Evolutionary conservation across 2,113 vertebrate species (phyloP).

Genomic region (Serinus canaria): DNA sequence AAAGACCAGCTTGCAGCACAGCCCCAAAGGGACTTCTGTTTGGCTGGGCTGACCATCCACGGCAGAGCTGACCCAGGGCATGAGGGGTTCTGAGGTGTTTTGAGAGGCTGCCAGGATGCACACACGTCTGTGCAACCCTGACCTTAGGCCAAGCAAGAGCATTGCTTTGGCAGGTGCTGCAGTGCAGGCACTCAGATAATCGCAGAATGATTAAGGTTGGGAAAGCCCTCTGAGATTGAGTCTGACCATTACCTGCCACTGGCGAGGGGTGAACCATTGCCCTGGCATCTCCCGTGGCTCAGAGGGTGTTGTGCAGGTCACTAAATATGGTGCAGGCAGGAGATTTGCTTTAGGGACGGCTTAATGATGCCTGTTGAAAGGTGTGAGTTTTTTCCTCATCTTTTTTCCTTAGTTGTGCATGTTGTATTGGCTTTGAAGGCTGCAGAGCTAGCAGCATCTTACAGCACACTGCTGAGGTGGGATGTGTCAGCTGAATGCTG

Average conservation of each 20-base stretch:
- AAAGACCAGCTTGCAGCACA: conserved; percentile 54
- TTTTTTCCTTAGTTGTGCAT: background rate
- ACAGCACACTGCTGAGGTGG: fast-evolving
- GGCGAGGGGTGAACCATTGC: fast-evolving
- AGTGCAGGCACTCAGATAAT: background rate
- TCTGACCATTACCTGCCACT: background rate
- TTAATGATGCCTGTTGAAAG: background rate
- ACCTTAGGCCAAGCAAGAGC: background rate
- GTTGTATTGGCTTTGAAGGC: background rate
- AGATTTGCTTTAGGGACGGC: background rate
- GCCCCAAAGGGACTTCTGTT: conserved; percentile 46
- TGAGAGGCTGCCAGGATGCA: fast-evolving
- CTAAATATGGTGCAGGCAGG: background rate
- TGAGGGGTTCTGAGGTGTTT: fast-evolving
- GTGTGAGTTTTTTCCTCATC: background rate
- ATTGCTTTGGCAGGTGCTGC: background rate
- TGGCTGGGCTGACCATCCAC: background rate
- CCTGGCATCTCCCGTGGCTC: fast-evolving
- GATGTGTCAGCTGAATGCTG: background rate
- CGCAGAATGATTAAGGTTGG: background rate
- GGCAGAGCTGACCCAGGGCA: background rate
- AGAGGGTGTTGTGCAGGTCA: background rate
- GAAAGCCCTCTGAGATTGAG: background rate
- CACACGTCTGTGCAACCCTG: background rate
- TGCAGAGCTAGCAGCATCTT: background rate